Conservation (phyloP, 2,888 invertebrate species). For the Carterocephalus palaemon region DNA sequence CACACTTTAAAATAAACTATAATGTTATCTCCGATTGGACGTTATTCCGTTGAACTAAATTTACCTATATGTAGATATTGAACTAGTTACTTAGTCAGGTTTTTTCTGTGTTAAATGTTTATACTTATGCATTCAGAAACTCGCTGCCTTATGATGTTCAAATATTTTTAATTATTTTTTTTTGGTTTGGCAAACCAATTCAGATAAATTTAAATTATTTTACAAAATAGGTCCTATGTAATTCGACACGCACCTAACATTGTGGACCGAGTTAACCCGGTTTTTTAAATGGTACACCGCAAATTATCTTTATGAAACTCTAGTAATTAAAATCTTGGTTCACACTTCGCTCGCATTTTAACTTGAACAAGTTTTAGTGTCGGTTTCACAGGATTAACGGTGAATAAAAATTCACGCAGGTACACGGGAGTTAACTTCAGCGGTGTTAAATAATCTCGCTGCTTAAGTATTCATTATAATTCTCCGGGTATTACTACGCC, state of each 20-base stretch:
- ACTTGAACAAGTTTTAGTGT: conserved; percentile 24
- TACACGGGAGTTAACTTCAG: conserved; percentile 23
- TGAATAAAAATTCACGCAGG: conserved; percentile 25
- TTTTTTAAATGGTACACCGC: conserved; percentile 25
- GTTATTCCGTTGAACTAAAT: neutral
- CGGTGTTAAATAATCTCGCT: conserved; percentile 24
- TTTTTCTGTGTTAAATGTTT: neutral
- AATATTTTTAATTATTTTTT: no score
- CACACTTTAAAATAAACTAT: neutral
- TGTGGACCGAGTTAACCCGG: conserved; percentile 19
- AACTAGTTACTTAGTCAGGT: no score
- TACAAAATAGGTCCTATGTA: conserved; percentile 1
- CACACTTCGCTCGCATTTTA: conserved; percentile 25
- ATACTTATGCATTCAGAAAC: no score
- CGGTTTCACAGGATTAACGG: conserved; percentile 26
- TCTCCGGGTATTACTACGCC: conserved; percentile 18
- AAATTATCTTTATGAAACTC: conserved; percentile 26
- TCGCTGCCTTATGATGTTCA: no score
- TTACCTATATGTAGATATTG: neutral
- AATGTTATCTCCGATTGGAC: no score
- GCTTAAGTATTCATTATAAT: conserved; percentile 26
- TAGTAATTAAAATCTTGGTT: conserved; percentile 26
- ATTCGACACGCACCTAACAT: conserved; percentile 19
- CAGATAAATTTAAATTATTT: neutral
- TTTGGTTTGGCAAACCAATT: neutral